Evolutionary conservation across 1,140 invertebrate genomes (phyloP).

Genomic region (Aethina tumida): DNA sequence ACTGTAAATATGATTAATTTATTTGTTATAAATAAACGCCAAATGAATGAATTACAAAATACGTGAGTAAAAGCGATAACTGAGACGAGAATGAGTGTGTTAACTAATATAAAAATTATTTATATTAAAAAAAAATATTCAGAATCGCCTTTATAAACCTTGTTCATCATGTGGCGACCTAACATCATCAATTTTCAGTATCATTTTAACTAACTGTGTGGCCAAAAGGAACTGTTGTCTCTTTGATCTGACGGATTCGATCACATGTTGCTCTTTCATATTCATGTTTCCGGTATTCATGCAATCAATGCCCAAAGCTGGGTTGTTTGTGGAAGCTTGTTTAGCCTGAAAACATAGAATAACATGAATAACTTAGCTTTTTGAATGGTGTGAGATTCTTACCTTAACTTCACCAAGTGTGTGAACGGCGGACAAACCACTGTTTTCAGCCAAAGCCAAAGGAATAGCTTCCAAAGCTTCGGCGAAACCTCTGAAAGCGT

Average conservation of each 20-base stretch:
- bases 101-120: too few relatives aligned
- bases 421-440: conserved; percentile 86
- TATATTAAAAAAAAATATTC: too few relatives aligned
- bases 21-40: too few relatives aligned
- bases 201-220: conserved; percentile 98
- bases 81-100: too few relatives aligned
- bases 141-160: conserved; percentile 21
- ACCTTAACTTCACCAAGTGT: conserved; percentile 86
- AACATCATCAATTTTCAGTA: conserved; percentile 98
- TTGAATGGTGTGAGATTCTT: conserved; percentile 1
- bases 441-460: conserved; percentile 93
- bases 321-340: conserved; percentile 79
- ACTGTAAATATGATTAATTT: too few relatives aligned
- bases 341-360: conserved; percentile 25
- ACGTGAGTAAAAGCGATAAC: too few relatives aligned
- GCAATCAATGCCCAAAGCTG: conserved; percentile 90
- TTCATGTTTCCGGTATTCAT: conserved; percentile 80
- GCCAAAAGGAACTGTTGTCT: conserved; percentile 95
- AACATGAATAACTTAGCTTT: neutral
- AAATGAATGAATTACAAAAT: too few relatives aligned
- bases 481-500: conserved; percentile 91
- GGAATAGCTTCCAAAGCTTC: conserved; percentile 94
- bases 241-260: conserved; percentile 95
- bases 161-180: conserved; percentile 57
- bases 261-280: conserved; percentile 93